Evolutionary conservation across 1,140 invertebrate species (phyloP).

Genomic region (Drosophila malerkotliana): DNA sequence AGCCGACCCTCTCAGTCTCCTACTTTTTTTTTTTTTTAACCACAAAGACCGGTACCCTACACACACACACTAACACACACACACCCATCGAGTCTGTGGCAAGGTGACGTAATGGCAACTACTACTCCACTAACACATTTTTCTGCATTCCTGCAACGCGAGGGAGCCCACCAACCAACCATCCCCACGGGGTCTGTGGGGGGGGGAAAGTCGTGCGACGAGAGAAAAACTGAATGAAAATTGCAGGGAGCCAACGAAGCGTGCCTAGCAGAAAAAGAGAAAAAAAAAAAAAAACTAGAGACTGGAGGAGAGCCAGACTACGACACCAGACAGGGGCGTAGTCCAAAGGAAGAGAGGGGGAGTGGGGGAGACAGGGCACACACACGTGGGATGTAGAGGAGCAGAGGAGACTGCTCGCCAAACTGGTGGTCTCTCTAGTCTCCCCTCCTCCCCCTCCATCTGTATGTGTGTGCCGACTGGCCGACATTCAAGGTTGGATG

Average conservation of each 20-base stretch:
- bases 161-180: conserved; percentile 7
- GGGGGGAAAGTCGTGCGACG: conserved; percentile 32
- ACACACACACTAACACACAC: conserved; percentile 10
- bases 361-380: conserved; percentile 1
- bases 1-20: conserved; percentile 3
- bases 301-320: conserved; percentile 37
- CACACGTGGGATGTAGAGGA: conserved; percentile 46
- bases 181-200: no score
- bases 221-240: conserved; percentile 81
- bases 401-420: conserved; percentile 32
- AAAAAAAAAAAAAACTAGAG: conserved; percentile 51
- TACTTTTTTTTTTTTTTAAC: conserved; percentile 5
- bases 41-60: conserved; percentile 35
- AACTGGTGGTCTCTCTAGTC: conserved; percentile 48
- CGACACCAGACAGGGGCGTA: conserved; percentile 13
- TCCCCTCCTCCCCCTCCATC: neutral
- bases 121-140: conserved; percentile 84
- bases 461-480: conserved; percentile 56
- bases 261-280: conserved; percentile 62
- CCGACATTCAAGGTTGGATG: conserved; percentile 79
- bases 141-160: conserved; percentile 80
- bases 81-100: conserved; percentile 12
- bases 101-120: conserved; percentile 84
- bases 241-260: conserved; percentile 66
- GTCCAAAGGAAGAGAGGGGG: neutral